These are phyloP conservation scores for Halocynthia aurantium DNA, from an alignment of 23 tunicate species.

Conservation along the genomic window DNA sequence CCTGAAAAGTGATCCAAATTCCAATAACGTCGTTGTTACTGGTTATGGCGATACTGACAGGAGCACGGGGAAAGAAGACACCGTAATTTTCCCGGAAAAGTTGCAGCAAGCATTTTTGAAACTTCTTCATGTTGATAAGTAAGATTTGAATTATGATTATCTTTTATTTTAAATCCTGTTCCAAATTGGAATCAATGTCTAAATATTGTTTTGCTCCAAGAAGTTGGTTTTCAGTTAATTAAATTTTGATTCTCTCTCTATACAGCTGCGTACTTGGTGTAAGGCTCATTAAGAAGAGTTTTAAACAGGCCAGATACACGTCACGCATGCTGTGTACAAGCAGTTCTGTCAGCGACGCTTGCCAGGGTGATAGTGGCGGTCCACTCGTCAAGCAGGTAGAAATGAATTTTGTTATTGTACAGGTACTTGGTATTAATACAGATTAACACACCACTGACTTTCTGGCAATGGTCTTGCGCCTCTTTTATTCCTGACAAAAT, in stretches of 20 bases:
- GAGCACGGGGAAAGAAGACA: not conserved
- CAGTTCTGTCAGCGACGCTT: not conserved
- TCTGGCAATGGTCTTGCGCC: no score
- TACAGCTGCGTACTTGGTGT: not conserved
- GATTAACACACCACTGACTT: no score
- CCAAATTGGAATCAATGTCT: no score
- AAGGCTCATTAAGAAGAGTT: not conserved
- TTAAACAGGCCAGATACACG: not conserved
- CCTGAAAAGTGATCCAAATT: not conserved
- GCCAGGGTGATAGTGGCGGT: constrained; percentile 62
- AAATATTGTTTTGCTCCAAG: no score
- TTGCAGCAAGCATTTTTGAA: not conserved
- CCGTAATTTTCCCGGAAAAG: not conserved
- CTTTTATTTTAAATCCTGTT: not conserved
- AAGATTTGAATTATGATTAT: not conserved
- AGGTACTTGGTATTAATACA: not conserved
- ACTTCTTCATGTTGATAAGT: not conserved
- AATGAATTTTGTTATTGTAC: not conserved
- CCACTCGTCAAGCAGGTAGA: constrained; percentile 39
- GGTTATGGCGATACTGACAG: not conserved
- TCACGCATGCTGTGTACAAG: not conserved
- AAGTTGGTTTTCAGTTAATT: not conserved
- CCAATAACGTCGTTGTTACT: not conserved
- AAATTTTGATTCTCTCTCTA: not conserved
- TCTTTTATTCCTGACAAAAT: no score